A percentile compares a stretch with the other conserved stretches of the same genome.
Evolutionary conservation across 2,113 vertebrate genomes (phyloP).

Genomic region (Girardinichthys multiradiatus): DNA sequence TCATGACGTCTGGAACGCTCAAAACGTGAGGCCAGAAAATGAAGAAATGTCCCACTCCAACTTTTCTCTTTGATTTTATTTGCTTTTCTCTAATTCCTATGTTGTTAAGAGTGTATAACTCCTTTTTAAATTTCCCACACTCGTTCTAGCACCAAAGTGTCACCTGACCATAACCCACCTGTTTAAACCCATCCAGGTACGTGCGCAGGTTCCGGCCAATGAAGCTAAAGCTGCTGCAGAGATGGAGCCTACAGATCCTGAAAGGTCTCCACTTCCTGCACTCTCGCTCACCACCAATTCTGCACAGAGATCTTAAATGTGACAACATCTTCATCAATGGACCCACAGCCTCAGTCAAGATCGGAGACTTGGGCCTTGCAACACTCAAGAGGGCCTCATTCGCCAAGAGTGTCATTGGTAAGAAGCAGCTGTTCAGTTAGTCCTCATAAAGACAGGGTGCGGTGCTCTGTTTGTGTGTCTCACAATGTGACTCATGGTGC

Average conservation of each 20-base stretch:
- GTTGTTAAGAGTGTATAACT: no score
- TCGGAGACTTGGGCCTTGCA: slow-evolving; percentile 91
- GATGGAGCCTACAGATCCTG: slow-evolving; percentile 91
- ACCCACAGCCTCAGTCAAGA: slow-evolving; percentile 89
- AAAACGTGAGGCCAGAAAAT: slow-evolving; percentile 87
- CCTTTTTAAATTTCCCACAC: no score
- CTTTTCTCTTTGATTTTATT: not conserved
- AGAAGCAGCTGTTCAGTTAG: not conserved
- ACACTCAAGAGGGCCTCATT: slow-evolving; percentile 92
- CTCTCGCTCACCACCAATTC: slow-evolving; percentile 88
- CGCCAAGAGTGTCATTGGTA: slow-evolving; percentile 92
- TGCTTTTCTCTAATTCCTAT: no score
- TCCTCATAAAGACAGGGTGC: not conserved
- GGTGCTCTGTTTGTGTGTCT: not conserved
- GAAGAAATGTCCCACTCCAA: not conserved
- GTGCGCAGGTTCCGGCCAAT: slow-evolving; percentile 90
- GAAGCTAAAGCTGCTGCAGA: slow-evolving; percentile 91
- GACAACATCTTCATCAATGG: slow-evolving; percentile 96
- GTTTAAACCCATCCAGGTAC: slow-evolving; percentile 76
- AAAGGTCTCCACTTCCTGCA: slow-evolving; percentile 92
- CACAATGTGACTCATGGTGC: slow-evolving; percentile 3
- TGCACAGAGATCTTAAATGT: slow-evolving; percentile 93
- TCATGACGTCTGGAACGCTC: slow-evolving; percentile 96
- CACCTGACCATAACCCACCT: not conserved
- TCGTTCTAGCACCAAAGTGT: not conserved